Evolutionary conservation across 1,140 invertebrate species (phyloP), one percentile per base, ranked within the genome.

Genomic region (Hestina assimilis): DNA sequence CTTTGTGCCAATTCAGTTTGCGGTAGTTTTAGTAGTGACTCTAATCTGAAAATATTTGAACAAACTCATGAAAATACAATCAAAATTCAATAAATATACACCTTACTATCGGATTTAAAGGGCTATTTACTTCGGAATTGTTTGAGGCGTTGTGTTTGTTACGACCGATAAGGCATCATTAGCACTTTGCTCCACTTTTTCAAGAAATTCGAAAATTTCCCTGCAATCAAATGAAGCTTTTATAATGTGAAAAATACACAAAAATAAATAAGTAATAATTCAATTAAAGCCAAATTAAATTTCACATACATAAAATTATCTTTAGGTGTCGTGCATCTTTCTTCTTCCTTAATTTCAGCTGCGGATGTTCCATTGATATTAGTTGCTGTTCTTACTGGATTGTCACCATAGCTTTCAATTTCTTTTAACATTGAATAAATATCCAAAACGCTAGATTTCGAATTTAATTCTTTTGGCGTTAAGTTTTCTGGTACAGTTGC

Each of bases 381-480:
- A 4, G 59, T 35, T 17, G 65, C 62, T 15, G 70, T 33, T 2
- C 63, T 61, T 0, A 87, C 79, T 3, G 83, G 83, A 46, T 83
- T 79, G 6, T 87, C 85, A 3, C 82, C 85, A 45, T 75, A 86
- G 61, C 82, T 87, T 35, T 89, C 87, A 46, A 89, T 89, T 67
- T 89, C 89, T 65, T 89, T 87, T 11, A 89, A 57, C 77, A 88
- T 88, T 0, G 86, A 87, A 68, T 88, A 89, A 62, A 89, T 89
- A 66, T 89, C 86, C 20, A 87, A 62, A 17, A 89, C 84, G 28
- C 84, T 84, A 4, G 87, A 82, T 35, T 84, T 81, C 7, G 76
- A 55, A 33, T 67, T 79, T 5, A 89, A 43, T 23, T 89, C 83
- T 26, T 67, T 75, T 14, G 60, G 0, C 54, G 70, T 75, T 12